Evolutionary conservation across 2,888 invertebrate species (phyloP), one percentile per base, ranked within the genome.

Genomic region (Macrophya annulata): DNA sequence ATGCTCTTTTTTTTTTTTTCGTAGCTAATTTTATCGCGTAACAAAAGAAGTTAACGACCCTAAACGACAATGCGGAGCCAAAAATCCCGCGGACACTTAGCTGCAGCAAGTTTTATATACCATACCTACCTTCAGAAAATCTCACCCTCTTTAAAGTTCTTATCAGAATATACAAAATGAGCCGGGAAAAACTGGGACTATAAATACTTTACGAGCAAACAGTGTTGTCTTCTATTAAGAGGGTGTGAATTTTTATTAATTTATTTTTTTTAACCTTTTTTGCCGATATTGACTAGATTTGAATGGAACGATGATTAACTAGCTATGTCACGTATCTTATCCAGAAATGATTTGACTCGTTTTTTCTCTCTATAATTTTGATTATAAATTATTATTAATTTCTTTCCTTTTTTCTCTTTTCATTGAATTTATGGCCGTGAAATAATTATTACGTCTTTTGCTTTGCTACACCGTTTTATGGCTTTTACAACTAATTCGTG

Each of bases 21-120:
- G 62, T n/a, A 12, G 12, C 62, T 31, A 62, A 62, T 62, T 62
- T 62, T 76, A 76, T 31, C 21, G 6, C 45, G 48, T 12, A 77
- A 77, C 77, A 77, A 77, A 31, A 77, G 77, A 77, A 77, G 77
- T 55, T 77, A 77, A 77, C 77, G 77, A 77, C 77, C 51, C 37
- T 2, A 17, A 31, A 17, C 43, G 55, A 55, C 77, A 77, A 77
- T 77, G 77, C 51, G 51, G 77, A 9, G 31, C 45, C 72, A 17
- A 45, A 68, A 74, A 74, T 45, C 17, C 17, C 72, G 21, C 12
- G 15, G 21, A 43, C 43, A 6, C 31, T n/a, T 31, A 15, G n/a
- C 55, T n/a, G n/a, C 55, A 55, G 2, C n/a, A n/a, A 17, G 15
- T 0, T 37, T 17, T 71, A 71, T 2, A 10, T 40, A 71, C n/a